Evolutionary conservation across 2,113 vertebrate species (phyloP).

Genomic region (Halcyon malimbica): DNA sequence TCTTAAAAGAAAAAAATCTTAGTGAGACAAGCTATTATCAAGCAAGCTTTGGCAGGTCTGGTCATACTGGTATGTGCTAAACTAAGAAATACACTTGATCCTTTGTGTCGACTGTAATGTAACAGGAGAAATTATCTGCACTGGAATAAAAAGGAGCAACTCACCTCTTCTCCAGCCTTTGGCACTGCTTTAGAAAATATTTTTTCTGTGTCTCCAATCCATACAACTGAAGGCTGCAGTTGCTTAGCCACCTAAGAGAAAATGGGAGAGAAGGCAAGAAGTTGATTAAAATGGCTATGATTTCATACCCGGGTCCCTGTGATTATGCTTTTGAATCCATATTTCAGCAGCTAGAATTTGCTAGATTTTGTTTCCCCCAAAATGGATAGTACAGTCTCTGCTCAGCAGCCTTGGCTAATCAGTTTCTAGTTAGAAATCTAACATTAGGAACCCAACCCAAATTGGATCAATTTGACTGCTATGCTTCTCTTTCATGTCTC

Average conservation of each 20-base stretch:
- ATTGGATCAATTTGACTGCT: neutral
- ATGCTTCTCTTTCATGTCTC: neutral
- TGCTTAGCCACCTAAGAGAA: slow-evolving; percentile 80
- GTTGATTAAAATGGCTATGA: neutral
- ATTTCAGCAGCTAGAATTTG: neutral
- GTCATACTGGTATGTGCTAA: neutral
- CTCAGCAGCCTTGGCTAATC: neutral
- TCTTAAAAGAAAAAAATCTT: slow-evolving; percentile 8
- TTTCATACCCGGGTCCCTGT: neutral
- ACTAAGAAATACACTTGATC: neutral
- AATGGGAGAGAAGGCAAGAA: neutral
- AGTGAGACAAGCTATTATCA: slow-evolving; percentile 35
- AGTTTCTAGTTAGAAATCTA: neutral
- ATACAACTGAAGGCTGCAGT: slow-evolving; percentile 86
- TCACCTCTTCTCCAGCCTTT: slow-evolving; percentile 74
- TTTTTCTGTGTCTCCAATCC: slow-evolving; percentile 86
- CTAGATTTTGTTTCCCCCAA: neutral
- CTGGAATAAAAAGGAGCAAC: neutral
- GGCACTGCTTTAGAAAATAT: slow-evolving; percentile 80
- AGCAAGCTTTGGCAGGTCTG: slow-evolving; percentile 32
- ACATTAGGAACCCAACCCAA: neutral
- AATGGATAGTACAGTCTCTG: neutral
- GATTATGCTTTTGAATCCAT: neutral
- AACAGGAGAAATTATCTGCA: neutral
- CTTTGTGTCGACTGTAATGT: slow-evolving; percentile 1